Base-by-base conservation (phyloP, 2,888 invertebrate species). In the Polyploca ridens region DNA sequence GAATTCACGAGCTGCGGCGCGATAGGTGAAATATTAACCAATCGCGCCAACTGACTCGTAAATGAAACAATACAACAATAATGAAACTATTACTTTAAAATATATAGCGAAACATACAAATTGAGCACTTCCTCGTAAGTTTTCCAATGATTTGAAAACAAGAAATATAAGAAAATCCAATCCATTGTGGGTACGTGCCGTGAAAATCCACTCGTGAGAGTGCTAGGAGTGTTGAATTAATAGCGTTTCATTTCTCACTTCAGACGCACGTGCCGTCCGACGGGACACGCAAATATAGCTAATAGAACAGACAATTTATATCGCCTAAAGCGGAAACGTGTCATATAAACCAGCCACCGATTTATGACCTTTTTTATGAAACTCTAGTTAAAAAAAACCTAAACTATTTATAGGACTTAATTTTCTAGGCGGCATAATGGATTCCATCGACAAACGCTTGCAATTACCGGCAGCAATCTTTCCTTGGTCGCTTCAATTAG, bases 221-320 rank as follows among this genome's bases (percentile, higher is more conserved):
- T 69, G 73, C 70, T 65, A 66, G 72, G 73, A 73, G 68, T 72
- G 64, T 62, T 70, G 76, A 81, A 86, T 85, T 84, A 84, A 87
- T 86, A 74, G 78, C 72, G 70, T 74, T 79, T 78, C 82, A 84
- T 85, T 82, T 82, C 83, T 86, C 84, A 83, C 78, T 81, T 83
- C 82, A 78, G 64, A 38, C 69, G 72, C 85, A 83, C 81, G 77
- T 81, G 82, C 62, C 33, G 64, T 54, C 54, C 19, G 58, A 33
- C 35, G 60, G 46, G 60, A 61, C 66, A 33, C 38, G 57, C 62
- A 63, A 44, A 54, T 60, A 63, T 10, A 61, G 58, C 8, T 14
- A 19, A 49, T 63, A 64, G 64, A 65, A 65, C 49, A n/a, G 64
- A 57, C 46, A 33, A 10, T 66, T 46, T 14, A 61, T 58, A 35